Base-by-base conservation (phyloP, 2,888 invertebrate species). In the Calliphora vomitoria region DNA sequence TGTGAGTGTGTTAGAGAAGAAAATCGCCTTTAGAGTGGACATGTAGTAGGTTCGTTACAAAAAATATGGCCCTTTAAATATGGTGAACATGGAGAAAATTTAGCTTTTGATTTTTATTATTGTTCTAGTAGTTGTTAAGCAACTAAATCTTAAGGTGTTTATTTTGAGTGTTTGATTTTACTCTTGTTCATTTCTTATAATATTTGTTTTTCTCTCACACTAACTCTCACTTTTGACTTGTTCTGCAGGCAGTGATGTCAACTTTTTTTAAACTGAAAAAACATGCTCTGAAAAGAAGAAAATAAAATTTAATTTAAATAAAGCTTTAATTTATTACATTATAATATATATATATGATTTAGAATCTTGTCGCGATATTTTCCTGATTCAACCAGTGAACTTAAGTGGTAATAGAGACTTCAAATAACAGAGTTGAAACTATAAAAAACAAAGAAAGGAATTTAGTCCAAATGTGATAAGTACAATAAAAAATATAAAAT, bases 91-190 rank as follows among this genome's bases (percentile, higher is more conserved):
- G 13, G 53, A 44, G 64, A 83, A 75, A 44, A 69, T 25, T 50
- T 78, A 25, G 60, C 5, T 74, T 80, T 53, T 50, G 13, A 79
- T 85, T 53, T 79, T 31, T 31, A 38, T 80, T 71, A 69, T 75
- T 81, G 47, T 72, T 64, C 6, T 35, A 35, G 68, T 78, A 41
- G 47, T 75, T 81, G 55, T 72, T 71, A 76, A 71, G 76, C 80
- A 50, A 62, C 53, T 60, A 81, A 72, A 71, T 81, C 87, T 81
- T 64, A 82, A 87, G 85, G 85, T 85, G 79, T 85, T 79, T 68
- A 72, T 85, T 66, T 85, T 15, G 79, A 87, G 87, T 87, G 69
- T 80, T 87, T 83, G 53, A 69, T 55, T 83, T 87, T 64, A 66
- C 78, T 85, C 68, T 85, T 74, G 69, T 85, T n/a, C 25, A 25